Percentiles rank a stretch among this genome's conserved stretches.
These are phyloP conservation scores for Ceyx margarethae DNA, from an alignment of 2,113 vertebrate species.

Conservation along the genomic window DNA sequence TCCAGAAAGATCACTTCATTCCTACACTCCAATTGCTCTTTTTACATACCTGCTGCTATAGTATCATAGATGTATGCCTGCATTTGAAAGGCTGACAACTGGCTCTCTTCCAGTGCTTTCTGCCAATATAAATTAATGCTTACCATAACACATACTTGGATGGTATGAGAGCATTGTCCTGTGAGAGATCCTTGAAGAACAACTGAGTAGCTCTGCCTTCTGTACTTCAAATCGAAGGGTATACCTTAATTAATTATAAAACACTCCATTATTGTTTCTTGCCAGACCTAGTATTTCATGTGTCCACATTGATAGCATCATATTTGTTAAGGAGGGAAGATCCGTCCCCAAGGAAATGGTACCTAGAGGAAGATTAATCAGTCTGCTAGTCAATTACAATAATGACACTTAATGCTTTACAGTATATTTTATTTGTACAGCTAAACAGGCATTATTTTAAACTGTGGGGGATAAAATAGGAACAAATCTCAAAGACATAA, in stretches of 20 bases:
- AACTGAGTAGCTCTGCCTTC: constrained; percentile 28
- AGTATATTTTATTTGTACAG: neutral
- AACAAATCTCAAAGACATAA: neutral
- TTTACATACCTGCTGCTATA: constrained; percentile 18
- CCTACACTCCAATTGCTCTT: neutral
- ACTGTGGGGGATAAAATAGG: too few species aligned
- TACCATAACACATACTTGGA: neutral
- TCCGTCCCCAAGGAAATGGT: neutral
- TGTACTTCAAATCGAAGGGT: neutral
- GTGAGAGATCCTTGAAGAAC: constrained; percentile 18
- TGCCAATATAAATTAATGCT: constrained; percentile 67
- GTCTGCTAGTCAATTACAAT: neutral
- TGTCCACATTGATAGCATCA: neutral
- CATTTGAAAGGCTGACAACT: constrained; percentile 53
- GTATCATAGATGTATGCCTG: neutral
- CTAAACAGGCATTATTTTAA: neutral
- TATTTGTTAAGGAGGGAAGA: neutral
- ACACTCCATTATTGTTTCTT: neutral
- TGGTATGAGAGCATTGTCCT: neutral
- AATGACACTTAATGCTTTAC: neutral
- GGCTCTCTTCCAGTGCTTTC: constrained; percentile 40
- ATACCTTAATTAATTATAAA: constrained; percentile 50
- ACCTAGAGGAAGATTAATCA: neutral
- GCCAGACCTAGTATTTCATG: neutral
- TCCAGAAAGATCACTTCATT: neutral